Evolutionary conservation across 2,888 invertebrate species (phyloP), one percentile per base, ranked within the genome.

Genomic region (Thera obeliscata): DNA sequence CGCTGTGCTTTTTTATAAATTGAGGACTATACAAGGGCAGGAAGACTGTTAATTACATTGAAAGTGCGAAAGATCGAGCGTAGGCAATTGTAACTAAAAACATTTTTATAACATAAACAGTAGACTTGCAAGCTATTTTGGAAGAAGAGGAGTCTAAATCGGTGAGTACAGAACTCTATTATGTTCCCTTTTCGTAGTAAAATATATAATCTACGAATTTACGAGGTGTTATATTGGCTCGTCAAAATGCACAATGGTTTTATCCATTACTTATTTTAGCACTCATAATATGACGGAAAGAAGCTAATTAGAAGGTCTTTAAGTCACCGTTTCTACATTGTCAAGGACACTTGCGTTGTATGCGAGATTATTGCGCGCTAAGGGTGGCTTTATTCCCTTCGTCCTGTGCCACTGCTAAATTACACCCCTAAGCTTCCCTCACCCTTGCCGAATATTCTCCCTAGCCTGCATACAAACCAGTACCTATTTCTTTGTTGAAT

Each of bases 21-120:
- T 59, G 22, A 59, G 22, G 41, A 57, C 49, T 63, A 0, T 49
- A 43, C 0, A 61, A n/a, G 35, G 49, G 58, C 60, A 50, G 48
- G 41, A 59, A 61, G 65, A 64, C 63, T 56, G 56, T 60, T 22
- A 46, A 56, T 69, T 56, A 49, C 72, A 71, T 41, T 49, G 52
- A 57, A 69, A 66, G 56, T 69, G 66, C 35, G 52, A 63, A 60
- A 49, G 63, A 61, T 48, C 56, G 63, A 63, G 63, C 68, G 66
- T 67, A 66, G 69, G 64, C 66, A 67, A 64, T 67, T 59, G 58
- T 59, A 67, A 59, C 56, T 66, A 61, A 71, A 73, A 74, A 68
- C 57, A 70, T 65, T 73, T 72, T 72, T 74, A 67, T 71, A 66
- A 65, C 70, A 61, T 43, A 56, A 73, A 67, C 55, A 61, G 56